phyloP scores from a whole-genome alignment of 2,113 vertebrate genomes.

The Donacobius atricapilla region DNA sequence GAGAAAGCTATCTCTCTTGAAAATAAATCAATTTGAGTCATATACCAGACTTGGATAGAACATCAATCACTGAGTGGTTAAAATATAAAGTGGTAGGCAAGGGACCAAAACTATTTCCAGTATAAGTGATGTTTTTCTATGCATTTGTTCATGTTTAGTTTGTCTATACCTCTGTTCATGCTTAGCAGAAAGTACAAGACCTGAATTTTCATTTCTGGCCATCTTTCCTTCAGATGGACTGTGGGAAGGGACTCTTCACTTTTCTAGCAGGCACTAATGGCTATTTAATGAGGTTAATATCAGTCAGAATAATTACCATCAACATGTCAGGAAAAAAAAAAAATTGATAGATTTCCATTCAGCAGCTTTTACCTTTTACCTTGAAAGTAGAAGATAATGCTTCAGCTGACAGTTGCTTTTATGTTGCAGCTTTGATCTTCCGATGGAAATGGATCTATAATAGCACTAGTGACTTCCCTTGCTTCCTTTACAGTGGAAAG shows the following conservation, averaged over 20 bases:
- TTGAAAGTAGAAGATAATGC: background rate
- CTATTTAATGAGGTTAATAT: background rate
- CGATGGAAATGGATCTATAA: background rate
- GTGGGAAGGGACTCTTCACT: background rate
- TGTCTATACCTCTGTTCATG: background rate
- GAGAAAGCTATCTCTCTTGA: background rate
- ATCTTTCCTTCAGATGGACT: background rate
- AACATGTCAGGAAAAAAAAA: background rate
- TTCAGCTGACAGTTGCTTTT: slow-evolving; percentile 2
- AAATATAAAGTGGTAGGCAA: background rate
- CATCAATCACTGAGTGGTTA: background rate
- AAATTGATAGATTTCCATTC: background rate
- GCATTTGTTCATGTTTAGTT: background rate
- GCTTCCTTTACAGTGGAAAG: background rate
- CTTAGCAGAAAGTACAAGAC: background rate
- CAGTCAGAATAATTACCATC: background rate
- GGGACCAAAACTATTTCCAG: background rate
- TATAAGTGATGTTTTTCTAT: background rate
- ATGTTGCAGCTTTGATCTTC: slow-evolving; percentile 22
- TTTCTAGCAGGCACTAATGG: background rate
- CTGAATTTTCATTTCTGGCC: background rate
- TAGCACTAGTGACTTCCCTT: background rate
- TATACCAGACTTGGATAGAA: background rate
- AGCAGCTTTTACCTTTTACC: background rate
- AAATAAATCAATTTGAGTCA: background rate